Base-by-base conservation (phyloP, 2,797 vertebrate genomes). In the Falco concolor region DNA sequence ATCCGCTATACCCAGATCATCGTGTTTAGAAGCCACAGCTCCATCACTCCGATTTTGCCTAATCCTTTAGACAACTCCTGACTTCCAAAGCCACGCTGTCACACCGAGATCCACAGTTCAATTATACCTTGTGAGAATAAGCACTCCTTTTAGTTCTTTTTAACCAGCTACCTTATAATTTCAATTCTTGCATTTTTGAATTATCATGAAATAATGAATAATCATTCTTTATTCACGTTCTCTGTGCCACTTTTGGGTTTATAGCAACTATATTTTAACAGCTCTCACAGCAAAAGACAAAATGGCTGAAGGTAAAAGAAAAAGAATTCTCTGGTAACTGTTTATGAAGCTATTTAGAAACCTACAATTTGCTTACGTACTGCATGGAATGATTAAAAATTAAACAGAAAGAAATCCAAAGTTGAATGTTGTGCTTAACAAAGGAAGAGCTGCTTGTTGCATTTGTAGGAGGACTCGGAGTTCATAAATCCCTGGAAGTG, bases 81-180 rank as follows among this genome's bases (percentile, higher is more conserved):
- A 38, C 13, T 61, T 61, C 49, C 44, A 61, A 23, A 7, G 0
- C 18, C 38, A 22, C 67, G 12, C 5, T 1, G 0, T 21, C 1
- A 0, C 28, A 1, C 38, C 8, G 12, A 64, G 30, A 44, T 23
- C 54, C 49, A 59, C 2, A 0, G 23, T 9, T 57, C 53, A 61
- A 5, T 38, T 25, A 30, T 3, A 61, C 42, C 13, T 25, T 22
- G 14, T 13, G 17, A 59, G 38, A 38, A 59, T 10, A 52, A 85
- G 24, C 12, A 12, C 8, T 14, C 13, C 49, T 74, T 82, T 52
- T 20, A 9, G 40, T 61, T 67, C 60, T 60, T 82, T 79, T 74
- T 83, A 53, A 34, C 28, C 60, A 57, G 50, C 61, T 68, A 15
- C 74, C 56, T 76, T 36, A 17, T 7, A 3, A 84, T 91, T 84